Evolutionary conservation across 2,888 invertebrate genomes (phyloP).

Genomic region (Rosalia funebris): DNA sequence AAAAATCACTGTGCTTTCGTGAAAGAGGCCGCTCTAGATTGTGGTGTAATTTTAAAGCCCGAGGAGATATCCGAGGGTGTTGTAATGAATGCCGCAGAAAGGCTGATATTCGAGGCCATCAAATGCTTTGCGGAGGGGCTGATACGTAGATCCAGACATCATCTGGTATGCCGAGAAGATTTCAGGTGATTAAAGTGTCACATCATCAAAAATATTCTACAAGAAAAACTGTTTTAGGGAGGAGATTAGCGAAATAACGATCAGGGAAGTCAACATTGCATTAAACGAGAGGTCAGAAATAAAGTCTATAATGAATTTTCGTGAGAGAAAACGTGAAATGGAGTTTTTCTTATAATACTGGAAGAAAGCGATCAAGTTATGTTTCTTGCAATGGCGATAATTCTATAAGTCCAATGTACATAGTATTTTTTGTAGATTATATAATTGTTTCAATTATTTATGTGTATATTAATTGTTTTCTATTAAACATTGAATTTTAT

Average conservation of each 20-base stretch:
- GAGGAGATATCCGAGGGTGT: constrained; percentile 65
- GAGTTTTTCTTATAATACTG: constrained; percentile 48
- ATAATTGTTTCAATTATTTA: neutral
- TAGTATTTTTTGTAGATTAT: neutral
- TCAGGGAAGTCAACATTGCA: constrained; percentile 45
- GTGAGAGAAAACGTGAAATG: constrained; percentile 41
- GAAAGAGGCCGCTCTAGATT: constrained; percentile 62
- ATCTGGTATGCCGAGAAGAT: constrained; percentile 48
- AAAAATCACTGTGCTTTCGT: constrained; percentile 61
- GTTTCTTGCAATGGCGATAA: neutral
- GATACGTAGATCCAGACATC: constrained; percentile 54
- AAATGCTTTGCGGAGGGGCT: constrained; percentile 67
- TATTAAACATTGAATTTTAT: too few species aligned
- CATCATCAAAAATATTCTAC: too few species aligned
- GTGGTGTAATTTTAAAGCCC: constrained; percentile 62
- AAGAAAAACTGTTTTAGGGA: constrained; percentile 39
- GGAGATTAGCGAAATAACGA: constrained; percentile 38
- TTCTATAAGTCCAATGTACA: neutral
- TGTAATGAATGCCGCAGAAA: constrained; percentile 63
- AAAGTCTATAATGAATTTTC: constrained; percentile 41
- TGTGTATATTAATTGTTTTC: neutral
- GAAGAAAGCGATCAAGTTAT: too few species aligned
- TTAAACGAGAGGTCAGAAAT: constrained; percentile 51
- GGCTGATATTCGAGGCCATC: constrained; percentile 66
- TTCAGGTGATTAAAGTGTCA: constrained; percentile 50